Conservation (phyloP, 2,888 invertebrate genomes). For the Brachynemurus nebulosus region DNA sequence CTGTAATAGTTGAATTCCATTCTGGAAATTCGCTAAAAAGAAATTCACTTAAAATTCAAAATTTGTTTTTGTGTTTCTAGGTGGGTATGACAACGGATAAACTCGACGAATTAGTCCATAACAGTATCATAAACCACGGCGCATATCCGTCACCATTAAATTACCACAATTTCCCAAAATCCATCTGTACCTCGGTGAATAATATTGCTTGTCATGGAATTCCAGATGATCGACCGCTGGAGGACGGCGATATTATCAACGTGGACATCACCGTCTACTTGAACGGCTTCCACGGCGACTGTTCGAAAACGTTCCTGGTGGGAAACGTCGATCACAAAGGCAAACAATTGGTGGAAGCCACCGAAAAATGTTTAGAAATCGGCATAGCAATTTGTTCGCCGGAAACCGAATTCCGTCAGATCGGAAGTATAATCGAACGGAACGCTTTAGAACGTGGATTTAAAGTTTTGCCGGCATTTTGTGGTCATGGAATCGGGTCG, state of each 20-base stretch:
- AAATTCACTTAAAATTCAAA: no score
- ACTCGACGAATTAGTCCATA: conserved; percentile 63
- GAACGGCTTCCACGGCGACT: conserved; percentile 82
- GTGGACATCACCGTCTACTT: conserved; percentile 70
- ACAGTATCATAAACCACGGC: conserved; percentile 48
- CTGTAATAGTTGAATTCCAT: no score
- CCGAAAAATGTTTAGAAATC: conserved; percentile 54
- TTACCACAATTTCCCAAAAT: conserved; percentile 76
- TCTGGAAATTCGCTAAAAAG: no score
- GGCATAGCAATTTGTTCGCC: conserved; percentile 48
- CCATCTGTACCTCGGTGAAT: conserved; percentile 82
- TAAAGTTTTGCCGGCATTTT: conserved; percentile 62
- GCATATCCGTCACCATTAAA: conserved; percentile 85
- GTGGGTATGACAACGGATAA: conserved; percentile 74
- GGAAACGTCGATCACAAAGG: conserved; percentile 70
- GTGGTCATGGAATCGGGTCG: conserved; percentile 85
- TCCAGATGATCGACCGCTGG: conserved; percentile 68
- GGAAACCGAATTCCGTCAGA: conserved; percentile 39
- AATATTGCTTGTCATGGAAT: conserved; percentile 90
- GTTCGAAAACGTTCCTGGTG: conserved; percentile 74
- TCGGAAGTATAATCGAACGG: conserved; percentile 49
- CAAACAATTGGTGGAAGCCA: conserved; percentile 48
- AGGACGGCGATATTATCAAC: conserved; percentile 79
- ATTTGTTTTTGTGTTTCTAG: conserved; percentile 29
- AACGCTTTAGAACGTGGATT: conserved; percentile 47